A percentile compares a stretch with the other conserved stretches of the same genome.
Conservation (phyloP, 2,888 invertebrate species). For the Drosophila tripunctata region DNA sequence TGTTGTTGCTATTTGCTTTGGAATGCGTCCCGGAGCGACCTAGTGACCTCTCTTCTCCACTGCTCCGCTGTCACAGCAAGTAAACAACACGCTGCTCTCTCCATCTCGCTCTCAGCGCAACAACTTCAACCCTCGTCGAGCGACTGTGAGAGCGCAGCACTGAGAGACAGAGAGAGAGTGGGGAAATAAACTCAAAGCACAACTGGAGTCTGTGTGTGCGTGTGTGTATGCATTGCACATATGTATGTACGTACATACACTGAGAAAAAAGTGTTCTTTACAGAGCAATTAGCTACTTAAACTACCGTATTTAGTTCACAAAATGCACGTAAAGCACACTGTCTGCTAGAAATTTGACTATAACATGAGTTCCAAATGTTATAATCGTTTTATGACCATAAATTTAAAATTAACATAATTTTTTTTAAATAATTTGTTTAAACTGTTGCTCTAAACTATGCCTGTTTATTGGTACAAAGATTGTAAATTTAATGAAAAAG, state of each 20-base stretch:
- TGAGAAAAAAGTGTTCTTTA: too few species aligned
- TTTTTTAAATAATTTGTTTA: too few species aligned
- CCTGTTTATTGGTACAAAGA: too few species aligned
- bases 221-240: slow-evolving; percentile 35
- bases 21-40: slow-evolving; percentile 83
- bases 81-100: slow-evolving; percentile 28
- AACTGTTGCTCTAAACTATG: too few species aligned
- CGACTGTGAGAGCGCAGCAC: background rate
- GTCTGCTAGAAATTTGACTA: too few species aligned
- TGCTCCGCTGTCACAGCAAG: slow-evolving; percentile 32
- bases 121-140: slow-evolving; percentile 41
- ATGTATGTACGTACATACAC: slow-evolving; percentile 1
- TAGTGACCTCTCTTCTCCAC: slow-evolving; percentile 82
- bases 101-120: background rate
- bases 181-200: slow-evolving; percentile 8
- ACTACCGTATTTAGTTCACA: too few species aligned
- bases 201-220: slow-evolving; percentile 20
- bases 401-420: too few species aligned
- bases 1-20: slow-evolving; percentile 33
- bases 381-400: too few species aligned
- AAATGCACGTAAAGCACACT: too few species aligned
- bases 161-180: slow-evolving; percentile 19
- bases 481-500: too few species aligned
- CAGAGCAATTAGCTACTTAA: too few species aligned
- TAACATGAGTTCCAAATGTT: too few species aligned